These are phyloP conservation scores for Tetranychus truncatus DNA, from an alignment of 2,888 invertebrate species.

Conservation along the genomic window DNA sequence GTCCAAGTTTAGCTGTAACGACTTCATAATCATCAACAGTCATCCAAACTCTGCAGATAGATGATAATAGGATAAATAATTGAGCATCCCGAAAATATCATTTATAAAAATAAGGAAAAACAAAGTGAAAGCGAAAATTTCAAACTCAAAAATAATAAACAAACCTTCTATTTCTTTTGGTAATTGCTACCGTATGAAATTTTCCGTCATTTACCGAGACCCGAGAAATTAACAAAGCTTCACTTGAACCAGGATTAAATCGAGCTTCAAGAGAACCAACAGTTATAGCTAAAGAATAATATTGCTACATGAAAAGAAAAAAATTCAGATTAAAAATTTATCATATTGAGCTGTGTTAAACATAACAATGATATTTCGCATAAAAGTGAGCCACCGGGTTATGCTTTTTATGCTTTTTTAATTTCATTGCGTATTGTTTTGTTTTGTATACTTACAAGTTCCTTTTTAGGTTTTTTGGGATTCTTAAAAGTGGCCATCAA, in stretches of 20 bases:
- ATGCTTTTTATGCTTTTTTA: too few species aligned
- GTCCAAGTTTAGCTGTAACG: conserved; percentile 36
- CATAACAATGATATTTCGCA: neutral
- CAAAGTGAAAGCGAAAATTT: neutral
- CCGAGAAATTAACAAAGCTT: conserved; percentile 41
- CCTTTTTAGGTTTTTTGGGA: conserved; percentile 24
- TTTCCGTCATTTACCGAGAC: conserved; percentile 49
- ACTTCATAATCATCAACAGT: conserved; percentile 45
- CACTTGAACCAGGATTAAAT: conserved; percentile 45
- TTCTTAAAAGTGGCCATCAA: conserved; percentile 40
- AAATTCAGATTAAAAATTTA: neutral
- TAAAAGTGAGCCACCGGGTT: too few species aligned
- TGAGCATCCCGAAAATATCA: too few species aligned
- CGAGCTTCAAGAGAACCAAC: conserved; percentile 46
- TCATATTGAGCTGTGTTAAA: conserved; percentile 4
- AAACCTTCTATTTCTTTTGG: conserved; percentile 40
- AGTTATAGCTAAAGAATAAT: conserved; percentile 46
- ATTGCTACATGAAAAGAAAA: conserved; percentile 31
- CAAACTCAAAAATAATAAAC: neutral
- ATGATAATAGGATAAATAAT: neutral
- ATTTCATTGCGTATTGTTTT: too few species aligned
- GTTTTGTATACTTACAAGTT: neutral
- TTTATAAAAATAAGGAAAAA: neutral
- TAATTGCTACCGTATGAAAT: conserved; percentile 50
- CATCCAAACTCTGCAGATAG: neutral